phyloP scores from a whole-genome alignment of 2,797 vertebrate genomes.

The Pagetopsis macropterus region DNA sequence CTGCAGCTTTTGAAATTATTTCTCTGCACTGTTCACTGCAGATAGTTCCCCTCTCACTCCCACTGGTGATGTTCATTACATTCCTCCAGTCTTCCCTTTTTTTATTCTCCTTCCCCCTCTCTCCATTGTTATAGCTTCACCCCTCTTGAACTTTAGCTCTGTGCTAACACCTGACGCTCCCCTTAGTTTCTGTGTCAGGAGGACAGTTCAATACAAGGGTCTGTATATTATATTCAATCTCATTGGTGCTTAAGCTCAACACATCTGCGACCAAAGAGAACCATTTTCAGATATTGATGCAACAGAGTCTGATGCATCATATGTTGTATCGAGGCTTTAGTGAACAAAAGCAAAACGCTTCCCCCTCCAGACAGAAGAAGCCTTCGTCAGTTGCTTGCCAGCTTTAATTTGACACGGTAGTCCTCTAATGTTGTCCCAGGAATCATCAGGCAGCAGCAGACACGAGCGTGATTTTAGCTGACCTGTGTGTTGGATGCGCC shows the following conservation, averaged over 20 bases:
- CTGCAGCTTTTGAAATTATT: constrained; percentile 82
- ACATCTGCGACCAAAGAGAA: constrained; percentile 69
- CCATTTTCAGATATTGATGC: constrained; percentile 25
- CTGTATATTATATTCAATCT: constrained; percentile 33
- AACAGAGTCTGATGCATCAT: constrained; percentile 20
- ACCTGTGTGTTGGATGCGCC: constrained; percentile 58
- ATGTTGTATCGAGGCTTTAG: constrained; percentile 29
- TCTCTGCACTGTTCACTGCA: constrained; percentile 69
- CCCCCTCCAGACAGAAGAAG: constrained; percentile 10
- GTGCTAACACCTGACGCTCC: constrained; percentile 60
- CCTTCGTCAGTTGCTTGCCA: constrained; percentile 24
- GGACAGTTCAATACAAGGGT: constrained; percentile 36
- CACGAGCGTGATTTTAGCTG: constrained; percentile 50
- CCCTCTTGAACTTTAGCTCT: constrained; percentile 63
- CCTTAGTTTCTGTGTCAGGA: constrained; percentile 47
- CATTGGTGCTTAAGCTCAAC: constrained; percentile 53
- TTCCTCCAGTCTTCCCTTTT: constrained; percentile 68
- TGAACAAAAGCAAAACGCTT: constrained; percentile 27
- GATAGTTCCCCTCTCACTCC: constrained; percentile 72
- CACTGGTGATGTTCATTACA: constrained; percentile 84
- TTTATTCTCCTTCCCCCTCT: constrained; percentile 38
- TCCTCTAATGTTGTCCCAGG: constrained; percentile 21
- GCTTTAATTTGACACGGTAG: constrained; percentile 55
- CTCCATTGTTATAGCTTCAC: constrained; percentile 70
- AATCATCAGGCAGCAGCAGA: constrained; percentile 50